These are phyloP conservation scores for Lycia hirtaria DNA, from an alignment of 2,888 invertebrate genomes.

Conservation along the genomic window DNA sequence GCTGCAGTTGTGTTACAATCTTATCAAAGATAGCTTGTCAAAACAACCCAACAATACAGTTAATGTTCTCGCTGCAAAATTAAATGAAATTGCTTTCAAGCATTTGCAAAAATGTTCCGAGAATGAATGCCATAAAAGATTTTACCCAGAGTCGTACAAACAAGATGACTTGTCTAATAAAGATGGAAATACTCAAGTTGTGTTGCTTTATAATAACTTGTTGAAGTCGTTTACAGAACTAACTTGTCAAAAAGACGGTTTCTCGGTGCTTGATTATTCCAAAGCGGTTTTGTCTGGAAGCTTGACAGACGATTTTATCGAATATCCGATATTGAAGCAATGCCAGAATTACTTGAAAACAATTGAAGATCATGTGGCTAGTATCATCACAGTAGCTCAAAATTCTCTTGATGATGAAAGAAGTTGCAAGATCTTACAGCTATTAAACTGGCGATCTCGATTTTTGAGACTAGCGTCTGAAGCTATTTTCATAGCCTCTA, in stretches of 20 bases:
- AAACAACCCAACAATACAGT: slow-evolving; percentile 35
- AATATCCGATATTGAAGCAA: slow-evolving; percentile 82
- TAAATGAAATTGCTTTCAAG: slow-evolving; percentile 55
- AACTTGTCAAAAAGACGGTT: slow-evolving; percentile 45
- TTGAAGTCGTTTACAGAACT: slow-evolving; percentile 47
- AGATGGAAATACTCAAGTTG: slow-evolving; percentile 68
- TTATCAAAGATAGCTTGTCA: slow-evolving; percentile 48
- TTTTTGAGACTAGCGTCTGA: slow-evolving; percentile 71
- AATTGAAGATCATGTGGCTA: slow-evolving; percentile 74
- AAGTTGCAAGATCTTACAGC: slow-evolving; percentile 72
- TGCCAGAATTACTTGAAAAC: slow-evolving; percentile 77
- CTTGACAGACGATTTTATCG: slow-evolving; percentile 76
- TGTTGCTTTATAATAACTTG: slow-evolving; percentile 76
- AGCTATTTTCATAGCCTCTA: slow-evolving; percentile 60
- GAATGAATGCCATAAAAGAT: slow-evolving; percentile 55
- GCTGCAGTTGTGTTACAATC: slow-evolving; percentile 46
- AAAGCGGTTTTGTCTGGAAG: slow-evolving; percentile 70
- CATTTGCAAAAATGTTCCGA: slow-evolving; percentile 38
- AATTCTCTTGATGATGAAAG: slow-evolving; percentile 61
- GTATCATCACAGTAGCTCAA: slow-evolving; percentile 57
- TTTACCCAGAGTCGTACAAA: slow-evolving; percentile 59
- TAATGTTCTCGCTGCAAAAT: slow-evolving; percentile 36
- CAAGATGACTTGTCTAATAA: slow-evolving; percentile 43
- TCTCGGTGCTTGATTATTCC: slow-evolving; percentile 82
- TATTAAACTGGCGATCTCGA: slow-evolving; percentile 84